phyloP scores from a whole-genome alignment of 2,888 invertebrate genomes.

The Trypoxylon attenuatum region DNA sequence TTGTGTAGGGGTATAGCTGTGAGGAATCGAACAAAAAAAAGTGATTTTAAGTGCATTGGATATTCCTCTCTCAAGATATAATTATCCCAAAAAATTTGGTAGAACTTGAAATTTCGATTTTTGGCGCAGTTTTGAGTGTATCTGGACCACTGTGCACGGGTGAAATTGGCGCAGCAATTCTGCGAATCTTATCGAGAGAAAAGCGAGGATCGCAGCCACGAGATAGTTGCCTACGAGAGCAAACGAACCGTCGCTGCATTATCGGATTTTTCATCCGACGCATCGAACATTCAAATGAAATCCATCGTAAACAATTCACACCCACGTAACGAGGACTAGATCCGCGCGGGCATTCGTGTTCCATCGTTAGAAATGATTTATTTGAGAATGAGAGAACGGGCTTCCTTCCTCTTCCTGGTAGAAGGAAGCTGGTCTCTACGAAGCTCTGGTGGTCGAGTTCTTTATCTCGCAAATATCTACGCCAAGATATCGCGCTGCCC shows the following conservation, averaged over 20 bases:
- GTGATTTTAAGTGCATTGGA: too few species aligned
- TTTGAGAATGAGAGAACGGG: slow-evolving; percentile 13
- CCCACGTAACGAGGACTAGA: slow-evolving; percentile 5
- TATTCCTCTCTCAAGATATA: too few species aligned
- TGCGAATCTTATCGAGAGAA: too few species aligned
- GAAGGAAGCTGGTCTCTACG: slow-evolving; percentile 10
- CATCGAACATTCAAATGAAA: slow-evolving; percentile 1
- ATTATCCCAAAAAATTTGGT: too few species aligned
- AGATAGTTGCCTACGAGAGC: too few species aligned
- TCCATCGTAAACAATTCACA: slow-evolving; percentile 14
- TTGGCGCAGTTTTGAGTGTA: too few species aligned
- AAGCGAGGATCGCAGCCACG: too few species aligned
- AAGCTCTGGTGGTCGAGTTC: slow-evolving; percentile 5
- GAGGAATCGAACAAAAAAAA: too few species aligned
- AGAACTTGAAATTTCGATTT: too few species aligned
- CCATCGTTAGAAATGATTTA: slow-evolving; percentile 36
- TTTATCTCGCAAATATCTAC: slow-evolving; percentile 9
- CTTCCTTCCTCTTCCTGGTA: slow-evolving; percentile 37
- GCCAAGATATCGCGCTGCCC: neutral
- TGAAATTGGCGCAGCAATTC: too few species aligned
- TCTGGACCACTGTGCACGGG: too few species aligned
- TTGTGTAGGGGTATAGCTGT: too few species aligned
- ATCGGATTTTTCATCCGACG: neutral
- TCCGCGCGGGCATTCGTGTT: slow-evolving; percentile 14
- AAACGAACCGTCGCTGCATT: neutral